These are phyloP conservation scores for Sanderia malayensis DNA, from an alignment of 30 jellyfish, hydroid and myxozoan genomes.

Conservation along the genomic window DNA sequence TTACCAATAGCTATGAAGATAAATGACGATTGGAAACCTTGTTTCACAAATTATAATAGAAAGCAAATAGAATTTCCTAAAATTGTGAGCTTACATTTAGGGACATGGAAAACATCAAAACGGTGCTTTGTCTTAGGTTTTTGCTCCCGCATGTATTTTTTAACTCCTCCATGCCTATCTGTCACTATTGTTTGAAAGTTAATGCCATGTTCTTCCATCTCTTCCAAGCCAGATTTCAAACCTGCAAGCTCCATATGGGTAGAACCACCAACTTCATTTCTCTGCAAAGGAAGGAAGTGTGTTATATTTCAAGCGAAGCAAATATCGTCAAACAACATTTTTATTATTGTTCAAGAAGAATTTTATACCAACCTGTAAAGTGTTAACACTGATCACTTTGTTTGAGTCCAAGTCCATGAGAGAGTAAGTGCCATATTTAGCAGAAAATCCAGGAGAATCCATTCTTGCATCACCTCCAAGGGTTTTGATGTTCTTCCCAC, in stretches of 20 bases:
- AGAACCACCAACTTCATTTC: conserved; percentile 46
- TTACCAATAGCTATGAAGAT: conserved; percentile 17
- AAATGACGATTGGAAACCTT: neutral
- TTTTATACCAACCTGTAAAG: conserved; percentile 1
- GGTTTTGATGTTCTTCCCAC: conserved; percentile 7
- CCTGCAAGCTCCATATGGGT: conserved; percentile 44
- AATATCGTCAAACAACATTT: neutral
- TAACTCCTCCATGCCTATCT: conserved; percentile 30
- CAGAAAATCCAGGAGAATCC: conserved; percentile 36
- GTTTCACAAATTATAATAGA: neutral
- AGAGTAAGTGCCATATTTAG: conserved; percentile 49
- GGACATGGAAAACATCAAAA: conserved; percentile 47
- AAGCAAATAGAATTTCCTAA: neutral
- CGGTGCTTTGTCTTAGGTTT: conserved; percentile 8
- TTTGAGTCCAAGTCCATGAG: conserved; percentile 12
- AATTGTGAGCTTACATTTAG: conserved; percentile 26
- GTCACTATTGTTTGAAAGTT: conserved; percentile 22
- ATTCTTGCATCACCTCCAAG: conserved; percentile 47
- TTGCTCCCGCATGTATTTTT: conserved; percentile 20
- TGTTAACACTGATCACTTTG: conserved; percentile 16
- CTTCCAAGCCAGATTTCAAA: conserved; percentile 12
- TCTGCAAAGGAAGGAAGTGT: conserved; percentile 1
- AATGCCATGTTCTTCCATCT: neutral
- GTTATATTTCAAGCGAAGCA: neutral
- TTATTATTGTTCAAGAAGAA: neutral